Evolutionary conservation across 1,140 invertebrate species (phyloP).

Genomic region (Camponotus pennsylvanicus): DNA sequence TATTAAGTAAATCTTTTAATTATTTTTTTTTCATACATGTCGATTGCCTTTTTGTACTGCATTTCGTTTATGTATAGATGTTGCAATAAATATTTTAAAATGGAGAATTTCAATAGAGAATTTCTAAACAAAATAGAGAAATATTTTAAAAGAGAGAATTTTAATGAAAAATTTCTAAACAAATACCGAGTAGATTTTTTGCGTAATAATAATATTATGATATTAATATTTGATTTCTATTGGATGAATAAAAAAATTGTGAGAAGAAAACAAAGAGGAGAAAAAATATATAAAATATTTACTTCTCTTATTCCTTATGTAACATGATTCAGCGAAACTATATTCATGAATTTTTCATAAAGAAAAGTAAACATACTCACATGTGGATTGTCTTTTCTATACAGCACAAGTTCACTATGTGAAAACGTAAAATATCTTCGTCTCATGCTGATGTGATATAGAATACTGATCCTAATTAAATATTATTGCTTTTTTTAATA

Average conservation of each 20-base stretch:
- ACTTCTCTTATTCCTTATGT: background rate
- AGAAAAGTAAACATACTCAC: background rate
- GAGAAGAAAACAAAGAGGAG: no score
- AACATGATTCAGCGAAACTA: background rate
- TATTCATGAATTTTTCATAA: background rate
- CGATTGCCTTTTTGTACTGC: background rate
- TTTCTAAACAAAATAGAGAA: background rate
- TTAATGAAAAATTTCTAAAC: background rate
- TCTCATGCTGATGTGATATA: background rate
- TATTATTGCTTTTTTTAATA: background rate
- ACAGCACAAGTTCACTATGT: background rate
- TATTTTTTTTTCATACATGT: background rate
- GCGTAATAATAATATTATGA: no score
- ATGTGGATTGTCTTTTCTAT: background rate
- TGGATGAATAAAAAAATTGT: no score
- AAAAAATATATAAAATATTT: background rate
- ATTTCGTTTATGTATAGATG: background rate
- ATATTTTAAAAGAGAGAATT: background rate
- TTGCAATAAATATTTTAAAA: background rate
- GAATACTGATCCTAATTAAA: background rate
- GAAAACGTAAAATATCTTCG: background rate
- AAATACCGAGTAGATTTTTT: background rate
- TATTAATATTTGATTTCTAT: no score
- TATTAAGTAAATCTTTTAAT: background rate
- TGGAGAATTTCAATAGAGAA: background rate